Evolutionary conservation across 2,113 vertebrate species (phyloP), one percentile per base, ranked within the genome.

Genomic region (Tiliqua scincoides): DNA sequence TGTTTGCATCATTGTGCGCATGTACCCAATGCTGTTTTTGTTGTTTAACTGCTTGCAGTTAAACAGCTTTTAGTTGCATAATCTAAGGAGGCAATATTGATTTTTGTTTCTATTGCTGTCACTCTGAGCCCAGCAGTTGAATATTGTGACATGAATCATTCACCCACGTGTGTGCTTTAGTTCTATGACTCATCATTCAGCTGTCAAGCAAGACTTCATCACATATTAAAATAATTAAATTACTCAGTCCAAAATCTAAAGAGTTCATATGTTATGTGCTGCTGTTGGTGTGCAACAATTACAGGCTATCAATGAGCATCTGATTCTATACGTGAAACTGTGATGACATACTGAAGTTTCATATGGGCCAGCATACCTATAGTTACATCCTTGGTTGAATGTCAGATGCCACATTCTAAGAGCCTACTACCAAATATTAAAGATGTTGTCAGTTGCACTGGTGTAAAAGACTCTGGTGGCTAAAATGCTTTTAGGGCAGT

Each of bases 141-240:
- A 80, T 86, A 40, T 86, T 86, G 59, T 86, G 77, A 86, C 77
- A 86, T 86, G 70, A 85, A 79, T 80, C 77, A 73, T 73, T 73
- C 78, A 80, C 59, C 85, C 68, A 80, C 59, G 59, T 73, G 68
- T 80, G 59, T 86, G 70, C 85, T 80, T 79, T 73, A 48, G 73
- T 80, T 73, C 59, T 30, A 21, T 86, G 77, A 86, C 59, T 86
- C 85, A 86, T 80, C 59, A 74, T 62, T 80, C 59, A 80, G 68
- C 72, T 73, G 54, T 62, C 59, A 85, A 35, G 74, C 17, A 78
- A 78, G 21, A 68, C 65, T 82, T 52, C 48, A 63, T 74, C 71
- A 84, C 82, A 62, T 63, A 63, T 48, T 84, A 73, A 52, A 73
- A 86, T 63, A 80, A 86, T 74, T 73, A 63, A 80, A 8, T 37